phyloP scores from a whole-genome alignment of 2,888 invertebrate genomes.

The Eupithecia tripunctaria region DNA sequence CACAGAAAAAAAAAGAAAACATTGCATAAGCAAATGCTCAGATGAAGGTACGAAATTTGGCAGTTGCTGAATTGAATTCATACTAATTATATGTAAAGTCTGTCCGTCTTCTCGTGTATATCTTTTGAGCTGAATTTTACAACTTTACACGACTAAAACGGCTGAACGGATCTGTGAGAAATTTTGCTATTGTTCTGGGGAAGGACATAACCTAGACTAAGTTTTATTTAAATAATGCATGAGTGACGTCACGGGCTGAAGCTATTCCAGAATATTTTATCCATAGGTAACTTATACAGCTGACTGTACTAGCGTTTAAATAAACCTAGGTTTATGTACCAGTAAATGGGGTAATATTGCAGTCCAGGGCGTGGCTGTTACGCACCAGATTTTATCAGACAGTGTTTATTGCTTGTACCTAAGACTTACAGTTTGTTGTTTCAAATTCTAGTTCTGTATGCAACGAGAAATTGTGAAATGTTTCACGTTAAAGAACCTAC shows the following conservation, averaged over 20 bases:
- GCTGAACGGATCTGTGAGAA: neutral
- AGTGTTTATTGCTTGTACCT: conserved; percentile 1
- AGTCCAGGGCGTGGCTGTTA: conserved; percentile 42
- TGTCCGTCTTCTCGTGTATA: neutral
- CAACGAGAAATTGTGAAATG: conserved; percentile 9
- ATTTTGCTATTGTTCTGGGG: neutral
- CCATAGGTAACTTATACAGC: neutral
- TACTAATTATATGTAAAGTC: neutral
- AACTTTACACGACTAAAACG: neutral
- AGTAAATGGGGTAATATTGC: conserved; percentile 43
- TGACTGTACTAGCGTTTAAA: conserved; percentile 3
- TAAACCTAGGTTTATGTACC: conserved; percentile 16
- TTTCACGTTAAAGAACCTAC: neutral
- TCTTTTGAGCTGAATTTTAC: neutral
- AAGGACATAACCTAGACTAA: neutral
- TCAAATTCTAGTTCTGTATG: conserved; percentile 5
- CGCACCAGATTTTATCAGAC: conserved; percentile 35
- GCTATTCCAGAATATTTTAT: neutral
- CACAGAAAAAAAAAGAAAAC: too few species aligned
- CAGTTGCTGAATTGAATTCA: neutral
- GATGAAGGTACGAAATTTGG: too few species aligned
- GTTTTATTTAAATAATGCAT: neutral
- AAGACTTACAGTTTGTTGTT: neutral
- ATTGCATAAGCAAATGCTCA: too few species aligned
- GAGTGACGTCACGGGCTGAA: neutral